Conservation (phyloP, 1,140 invertebrate species). For the Ruditapes philippinarum region DNA sequence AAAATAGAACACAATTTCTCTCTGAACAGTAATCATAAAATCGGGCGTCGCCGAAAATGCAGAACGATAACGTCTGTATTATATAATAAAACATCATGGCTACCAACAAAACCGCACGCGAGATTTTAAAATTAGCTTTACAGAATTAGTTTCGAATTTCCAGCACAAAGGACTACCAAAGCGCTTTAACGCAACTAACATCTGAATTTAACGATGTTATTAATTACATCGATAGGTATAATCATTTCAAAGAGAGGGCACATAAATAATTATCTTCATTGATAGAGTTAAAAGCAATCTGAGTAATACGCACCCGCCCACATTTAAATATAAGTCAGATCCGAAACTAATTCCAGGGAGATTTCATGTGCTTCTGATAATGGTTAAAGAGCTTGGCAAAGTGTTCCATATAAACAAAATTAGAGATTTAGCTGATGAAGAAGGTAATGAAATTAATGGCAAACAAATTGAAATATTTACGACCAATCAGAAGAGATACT, state of each 20-base stretch:
- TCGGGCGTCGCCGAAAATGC: slow-evolving; percentile 39
- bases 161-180: not conserved
- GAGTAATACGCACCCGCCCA: slow-evolving; percentile 1
- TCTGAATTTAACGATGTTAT: not conserved
- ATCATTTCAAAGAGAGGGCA: slow-evolving; percentile 8
- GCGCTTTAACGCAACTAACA: slow-evolving; percentile 14
- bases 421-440: not conserved
- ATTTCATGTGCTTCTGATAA: slow-evolving; percentile 3
- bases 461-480: too few species aligned
- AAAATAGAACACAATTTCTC: not conserved
- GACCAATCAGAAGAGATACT: too few species aligned
- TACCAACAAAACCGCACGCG: slow-evolving; percentile 12
- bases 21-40: slow-evolving; percentile 33
- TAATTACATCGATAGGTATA: not conserved
- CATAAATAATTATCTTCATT: slow-evolving; percentile 3
- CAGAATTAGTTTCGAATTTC: slow-evolving; percentile 12
- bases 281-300: not conserved
- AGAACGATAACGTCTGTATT: slow-evolving; percentile 38
- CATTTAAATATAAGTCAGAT: not conserved
- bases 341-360: not conserved
- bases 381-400: not conserved
- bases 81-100: slow-evolving; percentile 30
- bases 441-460: too few species aligned
- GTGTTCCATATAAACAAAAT: not conserved
- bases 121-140: not conserved